phyloP scores from a whole-genome alignment of 2,888 invertebrate genomes.

The Dryobota labecula region DNA sequence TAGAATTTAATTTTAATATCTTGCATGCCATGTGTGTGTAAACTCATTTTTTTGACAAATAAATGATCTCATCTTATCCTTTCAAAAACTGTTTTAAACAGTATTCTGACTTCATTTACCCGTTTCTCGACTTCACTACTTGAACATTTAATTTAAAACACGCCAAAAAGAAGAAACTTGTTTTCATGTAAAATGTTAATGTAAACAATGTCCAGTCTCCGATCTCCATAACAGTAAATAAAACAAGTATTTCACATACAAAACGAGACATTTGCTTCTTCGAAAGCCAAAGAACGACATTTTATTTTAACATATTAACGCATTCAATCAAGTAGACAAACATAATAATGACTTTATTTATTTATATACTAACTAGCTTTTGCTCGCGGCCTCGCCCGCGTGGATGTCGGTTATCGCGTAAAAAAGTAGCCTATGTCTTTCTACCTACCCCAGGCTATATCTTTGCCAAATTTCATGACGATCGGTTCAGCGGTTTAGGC shows the following conservation, averaged over 20 bases:
- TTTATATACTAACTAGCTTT: too few relatives aligned
- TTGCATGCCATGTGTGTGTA: too few relatives aligned
- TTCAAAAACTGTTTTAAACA: not conserved
- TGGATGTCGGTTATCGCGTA: too few relatives aligned
- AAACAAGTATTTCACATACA: slow-evolving; percentile 16
- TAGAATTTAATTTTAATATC: too few relatives aligned
- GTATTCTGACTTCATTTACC: not conserved
- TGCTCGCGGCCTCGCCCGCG: too few relatives aligned
- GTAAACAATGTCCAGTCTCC: not conserved
- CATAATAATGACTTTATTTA: not conserved
- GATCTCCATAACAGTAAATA: not conserved
- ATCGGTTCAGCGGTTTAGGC: too few relatives aligned
- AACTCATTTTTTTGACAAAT: too few relatives aligned
- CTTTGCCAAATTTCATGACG: too few relatives aligned
- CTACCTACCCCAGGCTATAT: too few relatives aligned
- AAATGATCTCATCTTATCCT: too few relatives aligned
- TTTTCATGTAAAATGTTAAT: not conserved
- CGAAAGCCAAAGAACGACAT: too few relatives aligned
- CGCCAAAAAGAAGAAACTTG: not conserved
- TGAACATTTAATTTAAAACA: not conserved
- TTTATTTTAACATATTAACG: not conserved
- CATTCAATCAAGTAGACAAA: not conserved
- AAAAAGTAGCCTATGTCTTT: too few relatives aligned
- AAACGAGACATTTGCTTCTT: not conserved
- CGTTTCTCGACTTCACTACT: not conserved